Conservation (phyloP, 2,888 invertebrate species). For the Acanthosepion lycidas region DNA sequence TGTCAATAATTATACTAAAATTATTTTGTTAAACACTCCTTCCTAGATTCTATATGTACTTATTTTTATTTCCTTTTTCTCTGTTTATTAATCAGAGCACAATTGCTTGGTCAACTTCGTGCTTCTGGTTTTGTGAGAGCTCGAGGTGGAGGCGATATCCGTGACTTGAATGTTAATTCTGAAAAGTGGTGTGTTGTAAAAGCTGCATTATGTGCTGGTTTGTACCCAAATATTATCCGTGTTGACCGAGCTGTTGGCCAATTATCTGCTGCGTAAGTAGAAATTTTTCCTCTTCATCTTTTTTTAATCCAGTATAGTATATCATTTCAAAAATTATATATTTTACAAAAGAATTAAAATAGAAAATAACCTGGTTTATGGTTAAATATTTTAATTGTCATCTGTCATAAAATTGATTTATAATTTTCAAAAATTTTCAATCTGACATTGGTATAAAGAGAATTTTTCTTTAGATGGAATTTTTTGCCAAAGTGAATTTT, state of each 20-base stretch:
- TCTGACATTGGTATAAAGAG: no score
- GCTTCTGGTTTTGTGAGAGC: conserved; percentile 81
- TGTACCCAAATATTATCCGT: conserved; percentile 90
- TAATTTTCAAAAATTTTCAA: not conserved
- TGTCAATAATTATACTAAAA: not conserved
- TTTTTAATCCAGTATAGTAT: not conserved
- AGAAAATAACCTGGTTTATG: not conserved
- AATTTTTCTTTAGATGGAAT: not conserved
- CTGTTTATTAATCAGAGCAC: conserved; percentile 76
- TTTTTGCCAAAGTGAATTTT: not conserved
- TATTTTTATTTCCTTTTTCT: not conserved
- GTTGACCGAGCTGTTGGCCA: conserved; percentile 81
- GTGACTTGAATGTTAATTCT: conserved; percentile 87
- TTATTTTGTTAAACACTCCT: not conserved
- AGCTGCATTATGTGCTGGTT: conserved; percentile 88
- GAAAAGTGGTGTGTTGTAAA: conserved; percentile 93
- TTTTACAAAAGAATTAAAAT: not conserved
- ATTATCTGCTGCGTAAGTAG: conserved; percentile 80
- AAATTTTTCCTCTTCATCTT: not conserved
- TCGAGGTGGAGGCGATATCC: conserved; percentile 79
- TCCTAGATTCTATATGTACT: not conserved
- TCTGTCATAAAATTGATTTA: not conserved
- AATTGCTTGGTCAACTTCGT: conserved; percentile 86
- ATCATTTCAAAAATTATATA: not conserved
- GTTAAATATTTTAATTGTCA: not conserved